These are phyloP conservation scores for Cephonodes hylas DNA, from an alignment of 2,888 invertebrate species.

Conservation along the genomic window DNA sequence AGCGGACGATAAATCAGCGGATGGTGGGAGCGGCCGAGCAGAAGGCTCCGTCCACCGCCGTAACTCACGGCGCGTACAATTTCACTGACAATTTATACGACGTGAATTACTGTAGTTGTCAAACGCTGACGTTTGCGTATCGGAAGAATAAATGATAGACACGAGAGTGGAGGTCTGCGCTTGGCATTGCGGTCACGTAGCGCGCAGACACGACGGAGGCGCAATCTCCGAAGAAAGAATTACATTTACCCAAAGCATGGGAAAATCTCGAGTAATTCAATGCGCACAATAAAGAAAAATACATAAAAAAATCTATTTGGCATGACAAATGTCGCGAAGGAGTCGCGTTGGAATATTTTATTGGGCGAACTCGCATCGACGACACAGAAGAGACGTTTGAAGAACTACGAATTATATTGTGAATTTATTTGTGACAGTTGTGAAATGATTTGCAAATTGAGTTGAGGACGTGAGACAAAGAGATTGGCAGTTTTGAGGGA, in stretches of 20 bases:
- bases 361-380: not conserved
- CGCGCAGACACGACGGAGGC: constrained; percentile 61
- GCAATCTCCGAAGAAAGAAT: constrained; percentile 76
- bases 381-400: not conserved
- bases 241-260: constrained; percentile 74
- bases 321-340: constrained; percentile 27
- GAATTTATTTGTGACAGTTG: constrained; percentile 17
- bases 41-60: constrained; percentile 64
- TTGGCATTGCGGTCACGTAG: constrained; percentile 76
- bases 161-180: constrained; percentile 66
- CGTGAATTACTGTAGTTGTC: constrained; percentile 78
- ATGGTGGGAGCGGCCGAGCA: constrained; percentile 53
- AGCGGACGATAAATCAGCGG: constrained; percentile 65
- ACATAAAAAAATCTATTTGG: constrained; percentile 18
- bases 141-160: constrained; percentile 75
- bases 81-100: constrained; percentile 74
- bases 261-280: constrained; percentile 75
- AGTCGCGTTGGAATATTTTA: constrained; percentile 21
- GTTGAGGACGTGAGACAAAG: not conserved
- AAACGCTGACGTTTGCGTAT: constrained; percentile 75
- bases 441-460: not conserved
- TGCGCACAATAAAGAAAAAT: constrained; percentile 54
- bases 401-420: constrained; percentile 32
- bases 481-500: not conserved
- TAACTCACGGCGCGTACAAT: constrained; percentile 73